Conservation (phyloP, 2,113 vertebrate species). For the Ramphastos sulfuratus region DNA sequence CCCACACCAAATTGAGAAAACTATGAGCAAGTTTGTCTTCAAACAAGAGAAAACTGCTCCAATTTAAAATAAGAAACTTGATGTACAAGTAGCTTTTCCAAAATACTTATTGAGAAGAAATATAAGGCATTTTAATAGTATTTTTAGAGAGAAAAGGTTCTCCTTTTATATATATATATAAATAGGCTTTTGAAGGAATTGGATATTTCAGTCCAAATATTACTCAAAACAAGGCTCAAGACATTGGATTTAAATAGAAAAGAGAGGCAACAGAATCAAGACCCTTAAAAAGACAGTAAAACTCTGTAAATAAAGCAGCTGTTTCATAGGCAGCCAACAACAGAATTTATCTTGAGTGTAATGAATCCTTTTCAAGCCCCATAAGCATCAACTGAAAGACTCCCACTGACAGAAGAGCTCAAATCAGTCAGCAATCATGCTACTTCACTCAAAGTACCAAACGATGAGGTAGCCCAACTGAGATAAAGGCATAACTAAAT, state of each 20-base stretch:
- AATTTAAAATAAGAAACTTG: not conserved
- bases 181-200: not conserved
- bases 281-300: not conserved
- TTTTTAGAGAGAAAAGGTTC: not conserved
- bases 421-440: not conserved
- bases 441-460: not conserved
- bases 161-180: not conserved
- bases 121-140: not conserved
- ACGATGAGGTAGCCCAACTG: not conserved
- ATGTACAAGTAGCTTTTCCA: not conserved
- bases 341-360: not conserved
- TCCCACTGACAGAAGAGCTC: not conserved
- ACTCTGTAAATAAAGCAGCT: not conserved
- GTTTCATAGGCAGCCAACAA: not conserved
- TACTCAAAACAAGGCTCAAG: not conserved
- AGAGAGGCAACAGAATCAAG: not conserved
- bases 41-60: not conserved
- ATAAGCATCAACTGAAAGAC: not conserved
- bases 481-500: constrained; percentile 7
- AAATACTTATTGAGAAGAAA: not conserved
- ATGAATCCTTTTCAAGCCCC: not conserved
- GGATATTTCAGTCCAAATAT: not conserved
- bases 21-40: not conserved
- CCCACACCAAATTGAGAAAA: not conserved
- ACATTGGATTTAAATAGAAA: not conserved